Conservation (phyloP, 2,888 invertebrate genomes). For the Synergus japonicus region DNA sequence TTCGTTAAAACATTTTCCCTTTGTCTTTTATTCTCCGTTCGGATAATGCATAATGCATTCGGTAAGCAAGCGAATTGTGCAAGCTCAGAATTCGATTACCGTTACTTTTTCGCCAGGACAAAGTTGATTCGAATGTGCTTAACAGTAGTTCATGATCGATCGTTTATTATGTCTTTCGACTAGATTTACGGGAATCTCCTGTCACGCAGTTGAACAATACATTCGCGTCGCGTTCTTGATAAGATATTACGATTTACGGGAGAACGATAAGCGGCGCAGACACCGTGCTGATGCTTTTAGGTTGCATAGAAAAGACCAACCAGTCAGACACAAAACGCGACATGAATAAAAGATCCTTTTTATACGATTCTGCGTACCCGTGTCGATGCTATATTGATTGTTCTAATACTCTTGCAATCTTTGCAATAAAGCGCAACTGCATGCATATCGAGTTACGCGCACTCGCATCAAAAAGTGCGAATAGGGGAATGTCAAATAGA, state of each 20-base stretch:
- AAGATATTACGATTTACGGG: constrained; percentile 34
- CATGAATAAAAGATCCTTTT: constrained; percentile 40
- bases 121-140: neutral
- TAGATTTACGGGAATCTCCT: constrained; percentile 17
- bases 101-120: constrained; percentile 1
- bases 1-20: neutral
- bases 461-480: neutral
- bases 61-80: neutral
- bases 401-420: constrained; percentile 36
- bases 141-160: constrained; percentile 23
- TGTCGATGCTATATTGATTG: constrained; percentile 39
- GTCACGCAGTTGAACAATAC: constrained; percentile 22
- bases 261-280: constrained; percentile 23
- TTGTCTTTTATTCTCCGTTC: neutral
- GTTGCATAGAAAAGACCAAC: constrained; percentile 12
- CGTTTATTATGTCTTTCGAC: neutral
- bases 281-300: constrained; percentile 21
- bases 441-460: neutral
- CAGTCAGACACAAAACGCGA: neutral
- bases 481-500: constrained; percentile 5
- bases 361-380: constrained; percentile 23
- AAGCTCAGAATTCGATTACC: constrained; percentile 13
- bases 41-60: neutral
- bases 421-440: constrained; percentile 39
- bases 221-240: constrained; percentile 16